A percentile compares a stretch with the other conserved stretches of the same genome.
Conservation (phyloP, 2,113 vertebrate genomes). For the Saccopteryx bilineata region DNA sequence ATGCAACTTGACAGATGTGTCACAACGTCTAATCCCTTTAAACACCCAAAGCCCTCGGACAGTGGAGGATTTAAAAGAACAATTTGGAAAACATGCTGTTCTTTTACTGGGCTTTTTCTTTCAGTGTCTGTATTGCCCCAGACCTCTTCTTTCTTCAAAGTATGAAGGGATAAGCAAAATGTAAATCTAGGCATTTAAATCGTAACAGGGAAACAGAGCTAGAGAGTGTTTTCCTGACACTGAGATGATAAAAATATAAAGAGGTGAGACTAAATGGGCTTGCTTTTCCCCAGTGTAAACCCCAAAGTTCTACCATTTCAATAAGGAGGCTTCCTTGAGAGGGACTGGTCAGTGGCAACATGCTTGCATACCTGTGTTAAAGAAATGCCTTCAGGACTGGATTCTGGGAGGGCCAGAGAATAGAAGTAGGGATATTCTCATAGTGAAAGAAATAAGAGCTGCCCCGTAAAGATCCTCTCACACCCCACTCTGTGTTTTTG, state of each 20-base stretch:
- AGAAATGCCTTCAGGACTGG: conserved; percentile 36
- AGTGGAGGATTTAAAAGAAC: conserved; percentile 86
- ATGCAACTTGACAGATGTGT: conserved; percentile 87
- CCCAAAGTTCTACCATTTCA: not conserved
- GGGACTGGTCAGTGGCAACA: not conserved
- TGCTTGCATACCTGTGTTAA: conserved; percentile 43
- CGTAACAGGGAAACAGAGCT: not conserved
- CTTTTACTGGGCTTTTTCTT: conserved; percentile 79
- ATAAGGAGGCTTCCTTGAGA: not conserved
- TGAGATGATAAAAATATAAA: conserved; percentile 57
- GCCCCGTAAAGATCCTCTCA: conserved; percentile 7
- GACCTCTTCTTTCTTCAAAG: conserved; percentile 27
- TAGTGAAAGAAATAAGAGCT: not conserved
- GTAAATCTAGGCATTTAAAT: not conserved
- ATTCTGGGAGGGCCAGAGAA: conserved; percentile 46
- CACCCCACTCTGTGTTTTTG: conserved; percentile 51
- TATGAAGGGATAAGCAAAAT: not conserved
- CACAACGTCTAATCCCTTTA: conserved; percentile 84
- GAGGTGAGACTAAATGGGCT: conserved; percentile 22
- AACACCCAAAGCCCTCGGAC: conserved; percentile 85
- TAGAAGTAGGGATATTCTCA: not conserved
- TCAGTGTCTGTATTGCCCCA: not conserved
- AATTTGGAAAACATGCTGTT: conserved; percentile 83
- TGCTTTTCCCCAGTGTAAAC: not conserved
- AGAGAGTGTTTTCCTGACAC: conserved; percentile 28